Percentiles rank a stretch among this genome's conserved stretches.
phyloP scores from a whole-genome alignment of 1,140 invertebrate genomes.

The Heterodera carotae region DNA sequence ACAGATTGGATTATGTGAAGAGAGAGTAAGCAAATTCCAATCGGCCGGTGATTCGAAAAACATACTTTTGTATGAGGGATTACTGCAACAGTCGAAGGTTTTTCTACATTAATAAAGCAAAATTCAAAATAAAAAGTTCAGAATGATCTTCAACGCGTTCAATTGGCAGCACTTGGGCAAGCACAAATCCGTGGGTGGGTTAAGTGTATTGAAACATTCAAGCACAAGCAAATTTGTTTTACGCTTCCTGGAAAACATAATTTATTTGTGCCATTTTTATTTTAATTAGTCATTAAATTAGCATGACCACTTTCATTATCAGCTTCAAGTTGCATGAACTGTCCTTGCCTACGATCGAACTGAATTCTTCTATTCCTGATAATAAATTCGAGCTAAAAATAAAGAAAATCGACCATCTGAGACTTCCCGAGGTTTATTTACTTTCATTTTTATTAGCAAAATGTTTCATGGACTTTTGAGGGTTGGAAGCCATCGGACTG shows the following conservation, averaged over 20 bases:
- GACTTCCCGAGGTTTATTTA: slow-evolving; percentile 40
- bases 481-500: slow-evolving; percentile 46
- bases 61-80: slow-evolving; percentile 33
- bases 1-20: slow-evolving; percentile 26
- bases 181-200: background rate
- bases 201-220: too few species aligned
- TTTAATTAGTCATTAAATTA: background rate
- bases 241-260: too few species aligned
- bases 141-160: slow-evolving; percentile 23
- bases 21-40: slow-evolving; percentile 35
- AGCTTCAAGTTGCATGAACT: slow-evolving; percentile 39
- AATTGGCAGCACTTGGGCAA: slow-evolving; percentile 13
- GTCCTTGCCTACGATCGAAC: slow-evolving; percentile 33
- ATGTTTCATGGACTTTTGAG: background rate
- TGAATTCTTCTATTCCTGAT: slow-evolving; percentile 35
- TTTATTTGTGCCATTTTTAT: too few species aligned
- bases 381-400: slow-evolving; percentile 44
- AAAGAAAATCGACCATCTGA: slow-evolving; percentile 38
- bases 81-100: slow-evolving; percentile 29
- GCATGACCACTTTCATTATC: background rate
- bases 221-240: background rate
- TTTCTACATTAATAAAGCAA: background rate
- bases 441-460: background rate
- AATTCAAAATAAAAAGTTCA: background rate
- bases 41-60: slow-evolving; percentile 30